Evolutionary conservation across 2,888 invertebrate genomes (phyloP).

Genomic region (Polyommatus icarus): DNA sequence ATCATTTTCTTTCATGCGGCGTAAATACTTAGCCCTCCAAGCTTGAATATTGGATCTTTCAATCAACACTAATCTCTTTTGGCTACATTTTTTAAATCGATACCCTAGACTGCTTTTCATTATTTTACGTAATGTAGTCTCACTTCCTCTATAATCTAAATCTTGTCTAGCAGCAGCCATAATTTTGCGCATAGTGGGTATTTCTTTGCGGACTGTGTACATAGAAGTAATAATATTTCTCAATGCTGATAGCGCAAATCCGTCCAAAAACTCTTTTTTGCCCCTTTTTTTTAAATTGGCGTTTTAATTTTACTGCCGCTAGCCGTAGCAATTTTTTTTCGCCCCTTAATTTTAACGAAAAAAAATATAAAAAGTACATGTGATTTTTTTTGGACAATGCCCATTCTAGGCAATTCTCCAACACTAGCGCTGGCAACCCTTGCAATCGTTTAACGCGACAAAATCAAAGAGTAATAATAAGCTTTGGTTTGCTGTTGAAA

Average conservation of each 20-base stretch:
- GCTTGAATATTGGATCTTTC: slow-evolving; percentile 41
- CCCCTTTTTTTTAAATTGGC: slow-evolving; percentile 38
- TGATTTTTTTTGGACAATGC: too few species aligned
- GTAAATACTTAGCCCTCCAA: slow-evolving; percentile 41
- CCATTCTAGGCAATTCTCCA: too few species aligned
- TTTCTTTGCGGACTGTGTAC: slow-evolving; percentile 41
- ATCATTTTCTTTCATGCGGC: slow-evolving; percentile 38
- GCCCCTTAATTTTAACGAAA: slow-evolving; percentile 32
- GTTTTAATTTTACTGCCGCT: slow-evolving; percentile 42
- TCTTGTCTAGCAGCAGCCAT: slow-evolving; percentile 42
- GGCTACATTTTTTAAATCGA: slow-evolving; percentile 39
- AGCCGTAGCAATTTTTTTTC: slow-evolving; percentile 35
- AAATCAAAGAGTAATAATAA: too few species aligned
- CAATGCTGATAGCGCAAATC: slow-evolving; percentile 40
- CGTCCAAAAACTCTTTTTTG: slow-evolving; percentile 36
- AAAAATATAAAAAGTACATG: too few species aligned
- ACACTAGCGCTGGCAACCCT: too few species aligned
- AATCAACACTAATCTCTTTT: slow-evolving; percentile 38
- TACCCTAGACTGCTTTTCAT: slow-evolving; percentile 36
- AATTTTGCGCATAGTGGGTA: slow-evolving; percentile 43
- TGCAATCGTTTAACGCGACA: too few species aligned
- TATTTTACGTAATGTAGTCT: slow-evolving; percentile 37
- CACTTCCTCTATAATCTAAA: slow-evolving; percentile 40
- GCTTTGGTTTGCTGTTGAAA: too few species aligned
- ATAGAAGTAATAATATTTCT: slow-evolving; percentile 43